These are phyloP conservation scores for Cotesia congregata DNA, from an alignment of 2,888 invertebrate genomes.

Conservation along the genomic window DNA sequence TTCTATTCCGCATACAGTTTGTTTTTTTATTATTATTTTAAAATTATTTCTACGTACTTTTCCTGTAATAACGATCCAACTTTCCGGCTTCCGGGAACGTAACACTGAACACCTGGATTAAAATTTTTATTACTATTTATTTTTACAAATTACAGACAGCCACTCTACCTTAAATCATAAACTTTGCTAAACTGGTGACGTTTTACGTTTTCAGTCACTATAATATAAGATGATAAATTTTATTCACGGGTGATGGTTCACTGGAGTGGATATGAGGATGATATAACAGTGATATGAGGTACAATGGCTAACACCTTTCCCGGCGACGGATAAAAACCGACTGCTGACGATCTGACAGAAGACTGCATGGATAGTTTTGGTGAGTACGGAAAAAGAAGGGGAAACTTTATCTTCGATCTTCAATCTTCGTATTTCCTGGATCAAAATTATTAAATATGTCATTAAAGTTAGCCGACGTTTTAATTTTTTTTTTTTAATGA, in stretches of 20 bases:
- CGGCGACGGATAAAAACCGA: slow-evolving; percentile 33
- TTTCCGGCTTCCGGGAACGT: not conserved
- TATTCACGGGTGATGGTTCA: not conserved
- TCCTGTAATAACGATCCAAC: not conserved
- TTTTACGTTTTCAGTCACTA: not conserved
- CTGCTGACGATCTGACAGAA: slow-evolving; percentile 16
- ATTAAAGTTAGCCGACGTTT: too few relatives aligned
- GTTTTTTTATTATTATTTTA: not conserved
- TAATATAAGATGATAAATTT: not conserved
- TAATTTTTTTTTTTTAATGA: too few relatives aligned
- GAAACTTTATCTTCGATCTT: not conserved
- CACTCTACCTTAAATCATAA: too few relatives aligned
- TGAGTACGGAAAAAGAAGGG: not conserved
- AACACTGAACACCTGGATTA: not conserved
- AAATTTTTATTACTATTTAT: not conserved
- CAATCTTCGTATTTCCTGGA: not conserved
- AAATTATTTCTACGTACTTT: not conserved
- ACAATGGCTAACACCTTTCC: slow-evolving; percentile 11
- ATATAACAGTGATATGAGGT: not conserved
- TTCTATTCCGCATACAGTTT: not conserved
- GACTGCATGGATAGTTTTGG: not conserved
- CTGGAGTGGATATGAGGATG: too few relatives aligned
- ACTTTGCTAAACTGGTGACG: not conserved
- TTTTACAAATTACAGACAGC: too few relatives aligned
- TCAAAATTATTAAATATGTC: too few relatives aligned